A percentile compares a stretch with the other conserved stretches of the same genome.
These are phyloP conservation scores for Heteropelma amictum DNA, from an alignment of 2,888 invertebrate species.

Conservation along the genomic window DNA sequence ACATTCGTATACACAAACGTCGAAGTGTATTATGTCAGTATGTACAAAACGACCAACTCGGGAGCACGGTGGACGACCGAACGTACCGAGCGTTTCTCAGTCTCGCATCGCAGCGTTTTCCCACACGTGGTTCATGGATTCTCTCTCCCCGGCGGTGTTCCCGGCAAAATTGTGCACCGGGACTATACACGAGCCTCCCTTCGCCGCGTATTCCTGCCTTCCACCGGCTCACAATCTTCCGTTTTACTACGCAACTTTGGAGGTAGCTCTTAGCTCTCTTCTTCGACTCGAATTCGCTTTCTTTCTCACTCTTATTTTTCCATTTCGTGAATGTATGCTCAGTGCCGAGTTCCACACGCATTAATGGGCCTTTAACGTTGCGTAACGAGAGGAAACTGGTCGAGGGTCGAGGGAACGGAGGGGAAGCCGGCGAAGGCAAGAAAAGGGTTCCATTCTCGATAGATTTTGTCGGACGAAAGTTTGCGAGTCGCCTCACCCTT, in stretches of 20 bases:
- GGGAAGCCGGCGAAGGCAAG: neutral
- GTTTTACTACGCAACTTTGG: conserved; percentile 56
- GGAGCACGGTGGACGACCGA: conserved; percentile 64
- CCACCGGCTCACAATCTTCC: conserved; percentile 23
- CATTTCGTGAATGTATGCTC: neutral
- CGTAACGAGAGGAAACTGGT: conserved; percentile 42
- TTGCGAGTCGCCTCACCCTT: conserved; percentile 16
- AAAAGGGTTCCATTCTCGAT: neutral
- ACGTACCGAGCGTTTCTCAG: conserved; percentile 71
- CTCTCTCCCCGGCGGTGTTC: conserved; percentile 34
- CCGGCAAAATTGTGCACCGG: conserved; percentile 28
- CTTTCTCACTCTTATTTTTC: conserved; percentile 51
- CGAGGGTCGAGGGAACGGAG: conserved; percentile 6
- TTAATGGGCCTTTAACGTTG: conserved; percentile 56
- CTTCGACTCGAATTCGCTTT: conserved; percentile 46
- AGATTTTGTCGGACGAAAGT: neutral
- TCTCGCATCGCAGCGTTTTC: conserved; percentile 74
- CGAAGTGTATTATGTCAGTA: conserved; percentile 13
- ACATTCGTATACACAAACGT: neutral
- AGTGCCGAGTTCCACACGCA: conserved; percentile 12
- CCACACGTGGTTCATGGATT: conserved; percentile 68
- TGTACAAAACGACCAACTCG: conserved; percentile 47
- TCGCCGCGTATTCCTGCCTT: conserved; percentile 3
- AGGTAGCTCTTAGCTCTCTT: conserved; percentile 11
- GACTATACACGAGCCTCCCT: conserved; percentile 14